Base-by-base conservation (phyloP, 1,140 invertebrate species). In the Whitmania pigra region DNA sequence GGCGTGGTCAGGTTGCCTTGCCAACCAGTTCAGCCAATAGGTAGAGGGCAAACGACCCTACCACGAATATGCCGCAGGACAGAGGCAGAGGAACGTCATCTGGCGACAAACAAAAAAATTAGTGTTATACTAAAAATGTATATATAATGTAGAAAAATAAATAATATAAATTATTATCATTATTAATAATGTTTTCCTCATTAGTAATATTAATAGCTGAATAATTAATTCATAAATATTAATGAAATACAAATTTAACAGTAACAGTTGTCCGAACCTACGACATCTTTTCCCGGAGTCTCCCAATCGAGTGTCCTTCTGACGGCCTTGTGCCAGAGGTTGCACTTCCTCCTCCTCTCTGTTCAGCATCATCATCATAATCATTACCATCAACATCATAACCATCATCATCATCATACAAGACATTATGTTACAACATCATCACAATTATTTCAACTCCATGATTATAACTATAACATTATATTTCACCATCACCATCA, bases 271-370 rank as follows among this genome's bases (percentile, higher is more conserved):
- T 1, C 15, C 20, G 0, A 22, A 63, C 53, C 69, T 53, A 20
- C 15, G 20, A 13, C 53, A 20, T 70, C 69, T 5, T 70, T 29
- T 7, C 53, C 69, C 13, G 69, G 5, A 18, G 53, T n/a, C 49
- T 70, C 69, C 72, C 72, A 73, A 67, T 73, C 53, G 40, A 69
- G 13, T 2, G 40, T 55, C 69, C 72, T 43, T 36, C 55, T 43
- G 22, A 73, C 68, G 15, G 72, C 72, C 53, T 55, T 69, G 31
- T 70, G 70, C 72, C 72, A 73, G 49, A 29, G 53, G 27, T 31
- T 57, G 49, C 22, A 73, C 31, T 55, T 53, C 25, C 55, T 53
- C 18, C 43, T 31, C 20, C 53, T 55, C 20, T 54, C 53, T 75
- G 15, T 31, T 27, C 27, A 53, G 7, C n/a, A 20, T 60, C 29